These are phyloP conservation scores for Lepeophtheirus salmonis DNA, from an alignment of 1,140 invertebrate species.

Conservation along the genomic window DNA sequence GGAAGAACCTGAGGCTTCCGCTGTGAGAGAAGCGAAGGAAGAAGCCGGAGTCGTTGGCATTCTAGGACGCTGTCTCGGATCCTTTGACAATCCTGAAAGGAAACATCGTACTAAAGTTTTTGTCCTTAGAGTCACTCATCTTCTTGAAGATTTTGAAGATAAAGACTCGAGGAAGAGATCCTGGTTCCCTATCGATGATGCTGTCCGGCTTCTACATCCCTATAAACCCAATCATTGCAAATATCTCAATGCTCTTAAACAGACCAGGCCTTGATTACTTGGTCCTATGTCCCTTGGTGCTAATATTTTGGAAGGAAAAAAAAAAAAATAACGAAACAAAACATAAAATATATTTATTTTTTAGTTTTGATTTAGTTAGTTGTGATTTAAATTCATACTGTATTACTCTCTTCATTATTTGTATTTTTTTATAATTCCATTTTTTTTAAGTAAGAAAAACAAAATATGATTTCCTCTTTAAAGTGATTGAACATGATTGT, in stretches of 20 bases:
- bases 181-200: conserved; percentile 12
- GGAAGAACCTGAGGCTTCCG: conserved; percentile 1
- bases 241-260: conserved; percentile 7
- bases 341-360: too few species aligned
- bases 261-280: conserved; percentile 7
- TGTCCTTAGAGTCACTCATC: background rate
- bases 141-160: conserved; percentile 11
- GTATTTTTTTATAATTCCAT: too few species aligned
- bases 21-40: conserved; percentile 1
- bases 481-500: too few species aligned
- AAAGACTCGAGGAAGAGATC: background rate
- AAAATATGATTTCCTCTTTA: too few species aligned
- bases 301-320: too few species aligned
- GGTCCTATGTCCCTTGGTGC: too few species aligned
- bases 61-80: conserved; percentile 2
- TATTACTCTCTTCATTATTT: too few species aligned
- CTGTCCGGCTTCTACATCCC: background rate
- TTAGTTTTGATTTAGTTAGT: too few species aligned
- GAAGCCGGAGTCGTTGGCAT: conserved; percentile 6
- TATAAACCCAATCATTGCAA: conserved; percentile 12
- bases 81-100: conserved; percentile 8
- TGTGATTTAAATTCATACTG: too few species aligned
- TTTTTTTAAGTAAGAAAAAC: too few species aligned
- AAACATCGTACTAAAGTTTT: conserved; percentile 3
- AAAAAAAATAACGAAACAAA: too few species aligned